phyloP scores from a whole-genome alignment of 2,888 invertebrate genomes.

The Pharmacophagus antenor region DNA sequence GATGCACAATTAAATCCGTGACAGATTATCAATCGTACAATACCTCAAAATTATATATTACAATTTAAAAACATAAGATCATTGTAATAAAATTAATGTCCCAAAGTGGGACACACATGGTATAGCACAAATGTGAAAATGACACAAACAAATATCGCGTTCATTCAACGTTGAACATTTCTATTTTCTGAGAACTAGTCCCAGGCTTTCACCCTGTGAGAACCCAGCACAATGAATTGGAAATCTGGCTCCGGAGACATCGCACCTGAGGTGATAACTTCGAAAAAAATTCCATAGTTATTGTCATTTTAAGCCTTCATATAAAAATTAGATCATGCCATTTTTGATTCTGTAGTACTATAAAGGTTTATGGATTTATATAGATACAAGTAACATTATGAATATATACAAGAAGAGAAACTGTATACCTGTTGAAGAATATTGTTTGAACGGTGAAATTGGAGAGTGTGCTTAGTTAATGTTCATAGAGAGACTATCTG shows the following conservation, averaged over 20 bases:
- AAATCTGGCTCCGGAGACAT: slow-evolving; percentile 18
- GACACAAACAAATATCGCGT: slow-evolving; percentile 16
- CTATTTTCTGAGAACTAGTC: slow-evolving; percentile 27
- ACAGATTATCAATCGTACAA: not conserved
- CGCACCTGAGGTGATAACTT: slow-evolving; percentile 2
- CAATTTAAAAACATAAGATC: not conserved
- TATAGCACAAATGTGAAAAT: slow-evolving; percentile 9
- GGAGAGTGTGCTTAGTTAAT: no score
- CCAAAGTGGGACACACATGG: not conserved
- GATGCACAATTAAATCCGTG: no score
- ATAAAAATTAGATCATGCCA: no score
- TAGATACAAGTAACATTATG: no score
- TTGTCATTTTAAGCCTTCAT: not conserved
- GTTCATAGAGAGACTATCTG: no score
- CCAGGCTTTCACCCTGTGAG: slow-evolving; percentile 30
- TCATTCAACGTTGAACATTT: slow-evolving; percentile 15
- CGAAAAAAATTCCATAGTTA: not conserved
- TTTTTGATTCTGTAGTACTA: no score
- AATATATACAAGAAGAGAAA: no score
- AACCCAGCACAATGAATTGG: slow-evolving; percentile 26
- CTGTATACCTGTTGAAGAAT: no score
- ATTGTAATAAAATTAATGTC: slow-evolving; percentile 2
- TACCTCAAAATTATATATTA: not conserved
- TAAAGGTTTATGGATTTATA: no score
- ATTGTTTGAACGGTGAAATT: no score